Percentiles rank a stretch among this genome's conserved stretches.
These are phyloP conservation scores for Palythoa grandiflora DNA, from an alignment of 92 coral and sea anemone genomes.

Conservation along the genomic window DNA sequence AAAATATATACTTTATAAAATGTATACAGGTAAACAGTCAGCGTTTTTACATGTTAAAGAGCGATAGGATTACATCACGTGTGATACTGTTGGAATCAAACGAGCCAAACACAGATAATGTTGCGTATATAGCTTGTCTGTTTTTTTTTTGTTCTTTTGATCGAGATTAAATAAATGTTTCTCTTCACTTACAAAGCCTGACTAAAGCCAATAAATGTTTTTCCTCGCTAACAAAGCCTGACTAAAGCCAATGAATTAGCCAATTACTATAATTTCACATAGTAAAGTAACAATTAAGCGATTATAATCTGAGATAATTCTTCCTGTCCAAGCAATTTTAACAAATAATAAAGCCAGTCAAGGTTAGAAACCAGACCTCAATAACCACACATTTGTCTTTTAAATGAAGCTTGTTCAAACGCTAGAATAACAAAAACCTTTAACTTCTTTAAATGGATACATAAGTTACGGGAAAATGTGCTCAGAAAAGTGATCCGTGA, in stretches of 20 bases:
- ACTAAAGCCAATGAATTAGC: neutral
- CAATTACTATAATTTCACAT: neutral
- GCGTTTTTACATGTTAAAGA: neutral
- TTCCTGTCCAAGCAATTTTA: constrained; percentile 34
- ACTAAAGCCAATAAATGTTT: neutral
- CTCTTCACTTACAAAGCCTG: neutral
- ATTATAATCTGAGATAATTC: constrained; percentile 34
- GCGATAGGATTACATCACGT: neutral
- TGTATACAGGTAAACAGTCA: neutral
- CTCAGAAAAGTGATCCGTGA: no score
- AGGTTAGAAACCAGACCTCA: neutral
- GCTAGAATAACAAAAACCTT: neutral
- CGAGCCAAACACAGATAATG: neutral
- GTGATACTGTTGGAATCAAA: neutral
- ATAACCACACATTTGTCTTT: constrained; percentile 16
- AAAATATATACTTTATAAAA: neutral
- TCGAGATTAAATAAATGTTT: neutral
- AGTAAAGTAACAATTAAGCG: neutral
- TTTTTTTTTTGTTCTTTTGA: neutral
- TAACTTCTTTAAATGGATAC: no score
- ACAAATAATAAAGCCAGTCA: neutral
- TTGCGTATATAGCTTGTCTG: neutral
- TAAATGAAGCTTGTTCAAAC: neutral
- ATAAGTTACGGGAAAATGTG: no score
- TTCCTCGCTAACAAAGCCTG: neutral